Conservation (phyloP, 2,888 invertebrate species). For the Troglohyphantes excavatus region DNA sequence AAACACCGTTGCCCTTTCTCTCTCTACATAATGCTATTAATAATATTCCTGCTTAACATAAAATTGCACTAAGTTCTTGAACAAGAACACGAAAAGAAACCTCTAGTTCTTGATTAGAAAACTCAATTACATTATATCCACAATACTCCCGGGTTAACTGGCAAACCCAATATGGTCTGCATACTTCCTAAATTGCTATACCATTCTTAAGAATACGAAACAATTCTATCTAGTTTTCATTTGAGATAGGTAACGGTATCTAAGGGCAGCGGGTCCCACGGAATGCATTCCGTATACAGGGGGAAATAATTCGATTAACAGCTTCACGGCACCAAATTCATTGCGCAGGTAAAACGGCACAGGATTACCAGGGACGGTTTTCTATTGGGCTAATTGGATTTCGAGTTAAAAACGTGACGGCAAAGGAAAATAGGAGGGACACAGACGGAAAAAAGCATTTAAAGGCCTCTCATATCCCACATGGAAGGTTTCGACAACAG, state of each 20-base stretch:
- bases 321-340: neutral
- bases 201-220: too few species aligned
- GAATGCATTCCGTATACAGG: neutral
- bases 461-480: neutral
- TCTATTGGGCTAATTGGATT: neutral
- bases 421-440: neutral
- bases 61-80: too few species aligned
- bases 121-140: too few species aligned
- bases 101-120: too few species aligned
- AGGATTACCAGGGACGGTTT: neutral
- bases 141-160: too few species aligned
- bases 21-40: too few species aligned
- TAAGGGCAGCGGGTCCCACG: neutral
- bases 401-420: neutral
- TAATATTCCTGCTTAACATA: too few species aligned
- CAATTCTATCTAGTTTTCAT: neutral
- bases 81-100: too few species aligned
- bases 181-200: too few species aligned
- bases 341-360: conserved; percentile 2
- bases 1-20: too few species aligned
- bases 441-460: neutral
- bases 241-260: neutral
- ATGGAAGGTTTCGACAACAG: neutral
- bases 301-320: neutral
- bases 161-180: too few species aligned